A percentile compares a stretch with the other conserved stretches of the same genome.
Conservation (phyloP, 2,888 invertebrate genomes). For the Saturnia pavonia region DNA sequence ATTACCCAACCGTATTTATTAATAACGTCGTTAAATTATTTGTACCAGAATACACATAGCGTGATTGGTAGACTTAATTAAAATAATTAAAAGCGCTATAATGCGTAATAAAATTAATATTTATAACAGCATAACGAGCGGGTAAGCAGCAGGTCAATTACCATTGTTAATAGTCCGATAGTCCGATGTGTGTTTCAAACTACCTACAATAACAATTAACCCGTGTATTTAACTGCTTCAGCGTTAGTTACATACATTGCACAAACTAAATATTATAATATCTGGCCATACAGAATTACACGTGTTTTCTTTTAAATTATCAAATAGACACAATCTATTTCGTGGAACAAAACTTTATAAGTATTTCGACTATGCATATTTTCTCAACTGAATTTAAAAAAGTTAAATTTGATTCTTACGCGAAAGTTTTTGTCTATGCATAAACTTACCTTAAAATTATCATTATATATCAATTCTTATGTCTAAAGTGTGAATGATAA, state of each 20-base stretch:
- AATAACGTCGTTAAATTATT: not conserved
- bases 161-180: slow-evolving; percentile 10
- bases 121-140: slow-evolving; percentile 9
- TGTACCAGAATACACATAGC: not conserved
- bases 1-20: not conserved
- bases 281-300: not conserved
- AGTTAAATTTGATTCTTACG: too few species aligned
- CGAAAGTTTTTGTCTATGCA: too few species aligned
- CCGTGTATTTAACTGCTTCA: slow-evolving; percentile 4
- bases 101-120: slow-evolving; percentile 12
- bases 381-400: too few species aligned
- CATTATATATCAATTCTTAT: too few species aligned
- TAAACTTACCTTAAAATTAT: too few species aligned
- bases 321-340: too few species aligned
- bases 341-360: too few species aligned
- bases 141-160: slow-evolving; percentile 11
- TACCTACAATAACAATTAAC: slow-evolving; percentile 9
- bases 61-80: slow-evolving; percentile 7
- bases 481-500: too few species aligned
- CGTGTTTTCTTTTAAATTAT: not conserved
- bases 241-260: not conserved
- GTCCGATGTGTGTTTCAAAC: slow-evolving; percentile 4
- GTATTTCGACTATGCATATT: too few species aligned
- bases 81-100: slow-evolving; percentile 8
- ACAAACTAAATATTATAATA: not conserved